Base-by-base conservation (phyloP, 1,140 invertebrate genomes). In the Platyscapa corneri region DNA sequence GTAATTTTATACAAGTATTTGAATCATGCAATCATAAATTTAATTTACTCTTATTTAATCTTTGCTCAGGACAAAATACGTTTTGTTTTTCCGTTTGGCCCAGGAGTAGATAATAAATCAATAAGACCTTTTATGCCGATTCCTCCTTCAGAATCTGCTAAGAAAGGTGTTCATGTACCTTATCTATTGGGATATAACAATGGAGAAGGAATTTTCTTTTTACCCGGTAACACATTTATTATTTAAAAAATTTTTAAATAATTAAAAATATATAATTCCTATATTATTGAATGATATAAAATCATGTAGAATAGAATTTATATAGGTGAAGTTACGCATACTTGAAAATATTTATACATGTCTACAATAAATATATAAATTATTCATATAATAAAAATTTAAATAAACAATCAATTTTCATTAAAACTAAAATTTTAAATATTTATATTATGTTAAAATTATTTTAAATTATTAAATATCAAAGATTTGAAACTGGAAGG, bases 111-210 rank as follows among this genome's bases (percentile, higher is more conserved):
- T 82, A 18, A 37, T 0, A 88, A 90, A 86, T 90, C 90, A 6
- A 87, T 88, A 32, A 89, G 89, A 82, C 91, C 93, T 77, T 93
- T 95, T 83, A 75, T 95, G 39, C 88, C 93, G 0, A 85, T 91
- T 18, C 87, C 93, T 64, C 91, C 92, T 0, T 46, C 46, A 8
- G 78, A 87, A 20, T 85, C 91, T 27, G 89, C 88, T 39, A 91
- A 94, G 74, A 90, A 91, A 64, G 93, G 93, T 65, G 88, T 94
- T 49, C 93, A 94, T 77, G 92, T 96, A 27, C 95, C 96, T 0
- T 91, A 95, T 34, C 92, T 96, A 12, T 88, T 94, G n/a, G 96
- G 96, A 0, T 94, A 95, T 67, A 95, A 94, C 88, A 91, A 89
- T 27, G 90, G 92, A 27, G 96, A 96, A 92, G 94, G 94, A 16